These are phyloP conservation scores for Cheilosia soror DNA, from an alignment of 2,888 invertebrate genomes.

Conservation along the genomic window DNA sequence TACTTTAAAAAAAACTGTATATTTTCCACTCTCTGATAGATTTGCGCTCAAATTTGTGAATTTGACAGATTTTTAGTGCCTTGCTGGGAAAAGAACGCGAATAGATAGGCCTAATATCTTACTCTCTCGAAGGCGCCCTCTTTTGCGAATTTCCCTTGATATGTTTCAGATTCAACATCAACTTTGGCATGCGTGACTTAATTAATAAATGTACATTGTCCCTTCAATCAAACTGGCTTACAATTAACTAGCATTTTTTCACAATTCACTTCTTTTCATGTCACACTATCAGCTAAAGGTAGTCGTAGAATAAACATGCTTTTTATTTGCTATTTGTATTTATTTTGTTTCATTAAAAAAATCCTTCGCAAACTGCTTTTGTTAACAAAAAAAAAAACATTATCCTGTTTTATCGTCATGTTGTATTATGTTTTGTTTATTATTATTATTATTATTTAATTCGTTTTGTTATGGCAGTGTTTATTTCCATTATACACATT, in stretches of 20 bases:
- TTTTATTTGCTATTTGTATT: slow-evolving; percentile 39
- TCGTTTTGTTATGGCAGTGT: slow-evolving; percentile 65
- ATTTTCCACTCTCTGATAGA: too few relatives aligned
- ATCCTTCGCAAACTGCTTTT: too few relatives aligned
- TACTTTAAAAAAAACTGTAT: too few relatives aligned
- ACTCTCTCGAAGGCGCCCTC: too few relatives aligned
- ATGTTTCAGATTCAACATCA: too few relatives aligned
- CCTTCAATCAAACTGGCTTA: slow-evolving; percentile 22
- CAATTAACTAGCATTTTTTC: neutral
- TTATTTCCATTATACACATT: slow-evolving; percentile 73
- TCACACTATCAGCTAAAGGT: slow-evolving; percentile 1
- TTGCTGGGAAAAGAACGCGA: too few relatives aligned
- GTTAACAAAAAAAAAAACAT: slow-evolving; percentile 1
- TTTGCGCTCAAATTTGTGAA: too few relatives aligned
- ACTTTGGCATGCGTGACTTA: too few relatives aligned
- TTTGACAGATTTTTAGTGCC: too few relatives aligned
- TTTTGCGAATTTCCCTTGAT: too few relatives aligned
- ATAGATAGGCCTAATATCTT: too few relatives aligned
- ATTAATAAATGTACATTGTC: too few relatives aligned
- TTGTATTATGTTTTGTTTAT: slow-evolving; percentile 3
- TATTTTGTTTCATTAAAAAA: slow-evolving; percentile 5
- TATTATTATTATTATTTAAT: slow-evolving; percentile 24
- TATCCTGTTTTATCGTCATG: neutral
- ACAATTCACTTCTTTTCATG: slow-evolving; percentile 19
- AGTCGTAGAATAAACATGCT: neutral